Evolutionary conservation across 2,888 invertebrate species (phyloP), one percentile per base, ranked within the genome.

Genomic region (Napeogenes inachia): DNA sequence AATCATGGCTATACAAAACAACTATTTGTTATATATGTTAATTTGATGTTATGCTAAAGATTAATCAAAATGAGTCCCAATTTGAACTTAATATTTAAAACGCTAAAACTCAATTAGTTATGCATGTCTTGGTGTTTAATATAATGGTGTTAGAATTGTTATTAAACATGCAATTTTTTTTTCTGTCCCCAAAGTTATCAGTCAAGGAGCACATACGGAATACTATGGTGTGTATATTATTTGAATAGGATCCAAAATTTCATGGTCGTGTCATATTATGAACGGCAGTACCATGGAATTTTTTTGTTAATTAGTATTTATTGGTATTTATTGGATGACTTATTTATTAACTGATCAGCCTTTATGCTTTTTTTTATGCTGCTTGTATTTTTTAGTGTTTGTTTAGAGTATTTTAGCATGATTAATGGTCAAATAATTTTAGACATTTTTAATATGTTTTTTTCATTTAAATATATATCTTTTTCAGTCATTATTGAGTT

Each of bases 181-280:
- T 21, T n/a, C n/a, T 81, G 73, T 79, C 75, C 79, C 77, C 75
- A 80, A 84, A 85, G 84, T 85, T 81, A 77, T 82, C 84, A 82
- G 69, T 83, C 84, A 84, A 85, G 85, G 80, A 84, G 81, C 79
- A 70, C 84, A 84, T 80, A 79, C 78, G 87, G 87, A 87, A 77
- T 83, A 75, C 70, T 86, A 85, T 72, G 86, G 88, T 87, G 82
- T 87, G 87, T 87, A 87, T 85, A 62, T 56, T 53, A 64, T 64
- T 61, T 60, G 38, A 58, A 55, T 56, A 60, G 57, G 60, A 45
- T 62, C 21, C 33, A 61, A 55, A 21, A 46, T 46, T 50, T 35
- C 32, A 50, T 56, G 33, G 33, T 55, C 13, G 13, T 60, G 54
- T 60, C 45, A 38, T 21, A 50, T 63, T 13, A 6, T 50, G 21